Conservation (phyloP, 1,140 invertebrate species). For the Paraescarpia echinospica region DNA sequence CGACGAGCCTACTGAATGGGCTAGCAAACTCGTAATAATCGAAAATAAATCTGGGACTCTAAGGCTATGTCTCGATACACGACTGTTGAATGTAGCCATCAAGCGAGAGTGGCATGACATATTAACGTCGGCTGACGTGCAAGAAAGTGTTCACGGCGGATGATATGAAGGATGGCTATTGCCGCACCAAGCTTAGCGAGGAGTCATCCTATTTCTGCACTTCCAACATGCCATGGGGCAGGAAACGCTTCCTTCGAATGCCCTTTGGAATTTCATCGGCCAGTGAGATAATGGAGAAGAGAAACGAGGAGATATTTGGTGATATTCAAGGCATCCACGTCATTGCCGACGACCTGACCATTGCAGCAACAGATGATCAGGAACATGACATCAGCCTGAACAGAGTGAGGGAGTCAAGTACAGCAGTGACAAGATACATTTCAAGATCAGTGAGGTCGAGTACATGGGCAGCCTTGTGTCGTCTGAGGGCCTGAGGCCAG, state of each 20-base stretch:
- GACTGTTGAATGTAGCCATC: slow-evolving; percentile 17
- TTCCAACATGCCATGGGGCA: slow-evolving; percentile 22
- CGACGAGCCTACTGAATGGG: slow-evolving; percentile 6
- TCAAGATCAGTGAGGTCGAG: slow-evolving; percentile 3
- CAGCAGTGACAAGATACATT: slow-evolving; percentile 47
- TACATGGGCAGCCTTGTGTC: slow-evolving; percentile 44
- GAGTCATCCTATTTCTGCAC: slow-evolving; percentile 23
- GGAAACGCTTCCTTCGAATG: slow-evolving; percentile 18
- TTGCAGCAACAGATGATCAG: neutral
- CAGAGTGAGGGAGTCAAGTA: slow-evolving; percentile 48
- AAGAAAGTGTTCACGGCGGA: slow-evolving; percentile 21
- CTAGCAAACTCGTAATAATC: neutral
- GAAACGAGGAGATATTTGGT: slow-evolving; percentile 14
- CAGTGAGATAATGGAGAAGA: slow-evolving; percentile 21
- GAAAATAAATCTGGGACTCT: neutral
- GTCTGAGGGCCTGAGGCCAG: slow-evolving; percentile 49
- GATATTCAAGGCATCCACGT: slow-evolving; percentile 17
- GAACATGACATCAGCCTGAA: slow-evolving; percentile 16
- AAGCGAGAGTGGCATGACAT: slow-evolving; percentile 18
- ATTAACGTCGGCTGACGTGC: slow-evolving; percentile 22
- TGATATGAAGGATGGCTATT: slow-evolving; percentile 25
- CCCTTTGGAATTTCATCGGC: slow-evolving; percentile 21
- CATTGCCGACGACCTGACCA: slow-evolving; percentile 25
- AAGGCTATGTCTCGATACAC: slow-evolving; percentile 21
- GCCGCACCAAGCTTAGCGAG: slow-evolving; percentile 21